phyloP scores from a whole-genome alignment of 2,797 vertebrate genomes.

The Melanotaenia maccullochi region DNA sequence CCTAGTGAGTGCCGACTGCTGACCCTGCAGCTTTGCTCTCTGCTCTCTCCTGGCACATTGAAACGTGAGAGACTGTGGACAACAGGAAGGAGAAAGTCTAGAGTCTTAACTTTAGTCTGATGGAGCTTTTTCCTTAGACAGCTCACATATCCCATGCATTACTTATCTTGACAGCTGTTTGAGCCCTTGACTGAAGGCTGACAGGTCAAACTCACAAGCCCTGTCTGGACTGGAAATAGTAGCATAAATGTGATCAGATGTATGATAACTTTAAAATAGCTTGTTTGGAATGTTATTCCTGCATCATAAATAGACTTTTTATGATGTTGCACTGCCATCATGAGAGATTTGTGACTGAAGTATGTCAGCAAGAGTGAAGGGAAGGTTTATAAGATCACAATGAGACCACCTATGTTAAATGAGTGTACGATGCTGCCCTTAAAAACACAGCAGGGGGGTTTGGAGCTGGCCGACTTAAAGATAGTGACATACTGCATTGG shows the following conservation, averaged over 20 bases:
- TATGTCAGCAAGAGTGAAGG: neutral
- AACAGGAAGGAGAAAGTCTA: slow-evolving; percentile 37
- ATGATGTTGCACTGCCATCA: neutral
- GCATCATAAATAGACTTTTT: slow-evolving; percentile 4
- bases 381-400: slow-evolving; percentile 1
- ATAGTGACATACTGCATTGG: neutral
- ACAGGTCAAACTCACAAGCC: slow-evolving; percentile 48
- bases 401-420: neutral
- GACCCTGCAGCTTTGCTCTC: slow-evolving; percentile 60
- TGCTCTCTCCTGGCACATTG: slow-evolving; percentile 46
- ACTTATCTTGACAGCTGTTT: slow-evolving; percentile 49
- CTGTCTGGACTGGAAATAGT: slow-evolving; percentile 48
- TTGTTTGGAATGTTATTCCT: slow-evolving; percentile 24
- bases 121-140: slow-evolving; percentile 50
- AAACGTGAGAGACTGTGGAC: slow-evolving; percentile 47
- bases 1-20: slow-evolving; percentile 49
- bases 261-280: slow-evolving; percentile 51
- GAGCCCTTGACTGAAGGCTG: slow-evolving; percentile 41
- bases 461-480: neutral
- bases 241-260: slow-evolving; percentile 36
- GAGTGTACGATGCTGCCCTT: neutral
- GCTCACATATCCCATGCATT: slow-evolving; percentile 48
- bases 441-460: neutral
- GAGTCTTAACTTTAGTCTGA: slow-evolving; percentile 55
- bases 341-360: neutral